phyloP scores from a whole-genome alignment of 2,113 vertebrate species.

The Pristiophorus japonicus region DNA sequence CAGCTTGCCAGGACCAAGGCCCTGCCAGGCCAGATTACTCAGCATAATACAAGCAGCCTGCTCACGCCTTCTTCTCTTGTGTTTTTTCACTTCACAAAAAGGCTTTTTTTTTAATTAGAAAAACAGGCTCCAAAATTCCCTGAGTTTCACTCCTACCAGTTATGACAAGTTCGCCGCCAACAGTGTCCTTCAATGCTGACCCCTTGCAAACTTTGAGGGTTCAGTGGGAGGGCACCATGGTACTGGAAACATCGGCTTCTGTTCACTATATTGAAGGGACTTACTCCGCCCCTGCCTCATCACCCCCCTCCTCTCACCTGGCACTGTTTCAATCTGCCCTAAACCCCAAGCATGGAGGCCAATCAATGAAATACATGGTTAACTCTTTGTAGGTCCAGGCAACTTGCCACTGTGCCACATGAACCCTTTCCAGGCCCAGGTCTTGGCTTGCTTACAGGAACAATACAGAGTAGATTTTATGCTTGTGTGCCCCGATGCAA shows the following conservation, averaged over 20 bases:
- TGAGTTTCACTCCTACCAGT: no score
- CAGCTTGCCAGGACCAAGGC: background rate
- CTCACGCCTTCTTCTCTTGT: background rate
- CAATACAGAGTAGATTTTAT: background rate
- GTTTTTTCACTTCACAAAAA: background rate
- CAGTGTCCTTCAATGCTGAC: background rate
- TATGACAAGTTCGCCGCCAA: background rate
- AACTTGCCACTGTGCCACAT: background rate
- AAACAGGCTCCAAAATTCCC: background rate
- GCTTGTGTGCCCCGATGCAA: background rate
- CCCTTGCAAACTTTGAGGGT: background rate
- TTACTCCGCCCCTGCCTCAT: background rate
- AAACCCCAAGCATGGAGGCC: background rate
- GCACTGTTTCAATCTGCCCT: background rate
- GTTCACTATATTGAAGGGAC: background rate
- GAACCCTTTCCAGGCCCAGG: background rate
- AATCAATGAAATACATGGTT: background rate
- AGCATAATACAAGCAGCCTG: background rate
- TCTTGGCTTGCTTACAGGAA: no score
- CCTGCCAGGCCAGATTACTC: background rate
- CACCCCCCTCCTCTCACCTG: background rate
- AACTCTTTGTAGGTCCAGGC: background rate
- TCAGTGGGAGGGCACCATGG: background rate
- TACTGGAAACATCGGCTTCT: background rate
- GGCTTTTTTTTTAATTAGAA: background rate